These are phyloP conservation scores for Caenorhabditis sp. DNA, from an alignment of 2,888 invertebrate species.

Conservation along the genomic window DNA sequence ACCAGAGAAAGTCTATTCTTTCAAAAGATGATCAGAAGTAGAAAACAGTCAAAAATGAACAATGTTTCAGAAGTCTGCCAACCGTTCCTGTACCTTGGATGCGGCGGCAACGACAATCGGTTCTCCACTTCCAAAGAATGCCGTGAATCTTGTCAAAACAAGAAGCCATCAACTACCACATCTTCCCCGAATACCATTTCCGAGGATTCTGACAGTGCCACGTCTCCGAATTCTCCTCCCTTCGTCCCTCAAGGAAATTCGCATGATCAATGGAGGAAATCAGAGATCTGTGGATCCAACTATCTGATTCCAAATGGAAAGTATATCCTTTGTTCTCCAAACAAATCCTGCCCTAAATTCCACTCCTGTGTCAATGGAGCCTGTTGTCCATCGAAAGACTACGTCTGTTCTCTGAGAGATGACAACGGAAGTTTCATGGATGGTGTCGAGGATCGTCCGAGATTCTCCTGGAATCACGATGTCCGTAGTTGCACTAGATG, in stretches of 20 bases:
- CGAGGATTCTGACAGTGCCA: conserved; percentile 26
- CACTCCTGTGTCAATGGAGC: conserved; percentile 78
- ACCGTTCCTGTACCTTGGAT: conserved; percentile 80
- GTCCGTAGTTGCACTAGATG: conserved; percentile 81
- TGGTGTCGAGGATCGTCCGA: conserved; percentile 81
- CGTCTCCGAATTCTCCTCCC: conserved; percentile 56
- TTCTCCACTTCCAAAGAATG: conserved; percentile 72
- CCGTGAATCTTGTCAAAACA: conserved; percentile 57
- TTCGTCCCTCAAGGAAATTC: conserved; percentile 66
- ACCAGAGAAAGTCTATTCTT: not conserved
- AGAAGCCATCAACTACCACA: conserved; percentile 33
- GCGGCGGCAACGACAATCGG: conserved; percentile 79
- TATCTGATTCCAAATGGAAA: conserved; percentile 81
- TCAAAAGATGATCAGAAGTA: not conserved
- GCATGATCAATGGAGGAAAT: conserved; percentile 79
- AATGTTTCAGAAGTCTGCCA: conserved; percentile 80
- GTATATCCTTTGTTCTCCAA: conserved; percentile 72
- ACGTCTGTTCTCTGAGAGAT: conserved; percentile 79
- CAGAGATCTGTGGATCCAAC: conserved; percentile 79
- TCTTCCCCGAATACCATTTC: conserved; percentile 30
- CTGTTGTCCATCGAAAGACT: conserved; percentile 81
- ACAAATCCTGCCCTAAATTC: conserved; percentile 75
- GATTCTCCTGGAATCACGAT: conserved; percentile 80
- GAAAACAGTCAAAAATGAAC: not conserved
- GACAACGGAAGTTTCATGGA: conserved; percentile 80